Conservation (phyloP, 2,888 invertebrate species). For the Eucriotettix oculatus region DNA sequence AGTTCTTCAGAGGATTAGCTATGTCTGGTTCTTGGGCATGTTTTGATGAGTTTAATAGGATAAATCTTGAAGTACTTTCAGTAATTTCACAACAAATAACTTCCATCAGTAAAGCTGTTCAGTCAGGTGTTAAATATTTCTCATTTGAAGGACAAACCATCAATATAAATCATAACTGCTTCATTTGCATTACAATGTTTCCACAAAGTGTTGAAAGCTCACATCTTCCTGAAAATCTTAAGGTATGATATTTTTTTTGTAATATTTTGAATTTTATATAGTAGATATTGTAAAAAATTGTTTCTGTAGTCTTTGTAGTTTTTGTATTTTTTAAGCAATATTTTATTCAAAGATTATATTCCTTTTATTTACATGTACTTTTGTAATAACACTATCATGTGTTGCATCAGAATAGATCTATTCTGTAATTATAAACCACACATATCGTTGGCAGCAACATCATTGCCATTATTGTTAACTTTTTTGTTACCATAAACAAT, state of each 20-base stretch:
- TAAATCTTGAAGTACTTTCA: constrained; percentile 69
- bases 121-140: constrained; percentile 45
- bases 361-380: too few species aligned
- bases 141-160: constrained; percentile 64
- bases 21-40: constrained; percentile 76
- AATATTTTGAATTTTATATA: not conserved
- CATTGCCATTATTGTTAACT: too few species aligned
- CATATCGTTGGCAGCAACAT: too few species aligned
- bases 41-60: constrained; percentile 77
- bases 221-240: constrained; percentile 72
- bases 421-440: too few species aligned
- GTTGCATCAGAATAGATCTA: too few species aligned
- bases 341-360: too few species aligned
- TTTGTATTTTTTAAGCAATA: not conserved
- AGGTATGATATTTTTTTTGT: constrained; percentile 23
- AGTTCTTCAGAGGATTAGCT: constrained; percentile 63
- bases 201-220: constrained; percentile 67
- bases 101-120: constrained; percentile 60
- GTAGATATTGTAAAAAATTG: not conserved
- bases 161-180: constrained; percentile 56
- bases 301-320: not conserved
- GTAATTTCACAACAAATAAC: constrained; percentile 77
- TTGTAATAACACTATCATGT: too few species aligned
- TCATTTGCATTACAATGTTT: constrained; percentile 67
- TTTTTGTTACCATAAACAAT: too few species aligned